Evolutionary conservation across 92 coral and sea anemone genomes (phyloP).

Genomic region (Porites evermanni): DNA sequence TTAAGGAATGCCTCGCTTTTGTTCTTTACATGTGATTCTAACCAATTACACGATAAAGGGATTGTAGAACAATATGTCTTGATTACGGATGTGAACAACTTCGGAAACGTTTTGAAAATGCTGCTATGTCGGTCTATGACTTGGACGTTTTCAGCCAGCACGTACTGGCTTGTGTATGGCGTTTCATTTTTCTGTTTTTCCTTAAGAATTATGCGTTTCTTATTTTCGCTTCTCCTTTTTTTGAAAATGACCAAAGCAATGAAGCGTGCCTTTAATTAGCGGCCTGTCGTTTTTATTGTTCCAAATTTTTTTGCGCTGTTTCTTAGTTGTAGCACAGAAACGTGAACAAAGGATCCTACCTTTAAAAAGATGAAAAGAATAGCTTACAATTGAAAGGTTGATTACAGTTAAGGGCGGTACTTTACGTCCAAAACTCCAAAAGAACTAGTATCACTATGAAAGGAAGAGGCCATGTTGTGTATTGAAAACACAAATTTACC

Average conservation of each 20-base stretch:
- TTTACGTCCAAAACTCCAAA: background rate
- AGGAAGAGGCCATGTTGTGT: constrained; percentile 19
- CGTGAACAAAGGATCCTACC: background rate
- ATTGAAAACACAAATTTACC: constrained; percentile 21
- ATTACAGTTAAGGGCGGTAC: constrained; percentile 44
- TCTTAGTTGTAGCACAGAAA: background rate
- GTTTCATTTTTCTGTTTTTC: background rate
- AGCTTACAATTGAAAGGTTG: constrained; percentile 23
- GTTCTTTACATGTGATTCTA: constrained; percentile 1
- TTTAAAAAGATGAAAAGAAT: constrained; percentile 4
- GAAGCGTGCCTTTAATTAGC: constrained; percentile 41
- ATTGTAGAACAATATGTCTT: constrained; percentile 22
- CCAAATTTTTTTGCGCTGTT: background rate
- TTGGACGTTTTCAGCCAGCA: background rate
- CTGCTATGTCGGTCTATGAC: background rate
- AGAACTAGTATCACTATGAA: constrained; percentile 6
- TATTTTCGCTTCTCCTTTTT: background rate
- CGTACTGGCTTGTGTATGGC: background rate
- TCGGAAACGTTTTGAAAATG: background rate
- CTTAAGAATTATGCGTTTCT: background rate
- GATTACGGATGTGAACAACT: constrained; percentile 12
- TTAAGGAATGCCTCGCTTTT: constrained; percentile 12
- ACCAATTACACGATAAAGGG: constrained; percentile 6
- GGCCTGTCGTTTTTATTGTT: constrained; percentile 28
- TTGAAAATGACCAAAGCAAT: constrained; percentile 1